Conservation (phyloP, 2,113 vertebrate species). For the Sterrhoptilus dennistouni region DNA sequence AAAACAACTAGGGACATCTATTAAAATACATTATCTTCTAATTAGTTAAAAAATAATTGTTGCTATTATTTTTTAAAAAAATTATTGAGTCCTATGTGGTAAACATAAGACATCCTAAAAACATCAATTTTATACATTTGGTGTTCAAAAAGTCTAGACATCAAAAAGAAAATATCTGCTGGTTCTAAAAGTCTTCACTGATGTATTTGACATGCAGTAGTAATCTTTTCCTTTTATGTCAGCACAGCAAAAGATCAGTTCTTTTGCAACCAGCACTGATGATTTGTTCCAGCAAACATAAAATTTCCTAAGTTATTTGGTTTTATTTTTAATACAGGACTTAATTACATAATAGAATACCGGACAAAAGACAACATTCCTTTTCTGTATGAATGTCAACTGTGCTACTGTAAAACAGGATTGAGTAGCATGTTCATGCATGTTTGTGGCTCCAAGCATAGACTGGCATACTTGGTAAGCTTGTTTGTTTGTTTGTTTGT, state of each 20-base stretch:
- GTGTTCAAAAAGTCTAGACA: background rate
- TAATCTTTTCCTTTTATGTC: background rate
- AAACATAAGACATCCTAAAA: background rate
- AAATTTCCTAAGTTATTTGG: background rate
- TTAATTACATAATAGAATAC: slow-evolving; percentile 65
- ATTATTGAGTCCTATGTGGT: background rate
- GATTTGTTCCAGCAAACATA: background rate
- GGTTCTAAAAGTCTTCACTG: background rate
- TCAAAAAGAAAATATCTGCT: background rate
- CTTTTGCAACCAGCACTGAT: background rate
- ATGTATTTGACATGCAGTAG: background rate
- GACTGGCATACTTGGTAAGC: slow-evolving; percentile 62
- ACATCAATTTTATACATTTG: background rate
- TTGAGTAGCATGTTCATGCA: slow-evolving; percentile 68
- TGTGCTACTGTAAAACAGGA: slow-evolving; percentile 43
- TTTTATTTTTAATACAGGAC: background rate
- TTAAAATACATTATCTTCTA: background rate
- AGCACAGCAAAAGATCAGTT: background rate
- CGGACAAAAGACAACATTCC: background rate
- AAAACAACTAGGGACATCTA: background rate
- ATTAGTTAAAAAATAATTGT: background rate
- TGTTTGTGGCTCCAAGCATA: slow-evolving; percentile 60
- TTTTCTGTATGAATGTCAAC: slow-evolving; percentile 59
- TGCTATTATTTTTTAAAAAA: background rate
- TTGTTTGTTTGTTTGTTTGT: background rate